Evolutionary conservation across 1,140 invertebrate species (phyloP).

Genomic region (Drosophila nannoptera): DNA sequence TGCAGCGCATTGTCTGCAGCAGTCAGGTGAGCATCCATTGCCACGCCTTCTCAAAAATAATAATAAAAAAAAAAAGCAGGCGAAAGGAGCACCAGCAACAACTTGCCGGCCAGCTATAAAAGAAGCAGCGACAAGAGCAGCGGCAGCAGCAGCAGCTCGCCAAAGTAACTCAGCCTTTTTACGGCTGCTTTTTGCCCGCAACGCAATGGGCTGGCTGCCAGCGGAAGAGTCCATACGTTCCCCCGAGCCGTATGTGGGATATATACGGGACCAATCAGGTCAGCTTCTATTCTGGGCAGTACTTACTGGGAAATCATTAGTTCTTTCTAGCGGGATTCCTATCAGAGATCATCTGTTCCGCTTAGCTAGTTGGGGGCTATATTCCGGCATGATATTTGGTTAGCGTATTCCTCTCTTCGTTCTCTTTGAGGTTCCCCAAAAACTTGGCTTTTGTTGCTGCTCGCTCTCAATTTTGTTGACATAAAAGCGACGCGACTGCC

Average conservation of each 20-base stretch:
- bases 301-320: no score
- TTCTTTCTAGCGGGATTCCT: no score
- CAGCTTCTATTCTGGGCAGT: background rate
- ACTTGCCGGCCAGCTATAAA: slow-evolving; percentile 38
- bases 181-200: slow-evolving; percentile 17
- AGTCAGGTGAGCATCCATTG: slow-evolving; percentile 28
- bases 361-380: no score
- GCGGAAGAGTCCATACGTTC: background rate
- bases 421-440: background rate
- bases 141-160: slow-evolving; percentile 9
- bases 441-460: slow-evolving; percentile 19
- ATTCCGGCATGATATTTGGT: background rate
- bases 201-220: background rate
- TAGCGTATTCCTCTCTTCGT: slow-evolving; percentile 1
- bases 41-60: slow-evolving; percentile 11
- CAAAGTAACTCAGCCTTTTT: slow-evolving; percentile 33
- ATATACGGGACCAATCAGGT: background rate
- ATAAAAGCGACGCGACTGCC: slow-evolving; percentile 69
- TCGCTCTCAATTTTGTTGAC: slow-evolving; percentile 64
- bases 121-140: slow-evolving; percentile 17
- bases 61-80: slow-evolving; percentile 3
- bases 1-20: slow-evolving; percentile 65
- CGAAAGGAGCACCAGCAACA: background rate
- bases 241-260: background rate
- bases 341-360: no score